Percentiles rank a stretch among this genome's conserved stretches.
Conservation (phyloP, 2,797 vertebrate genomes). For the Ficedula albicollis region DNA sequence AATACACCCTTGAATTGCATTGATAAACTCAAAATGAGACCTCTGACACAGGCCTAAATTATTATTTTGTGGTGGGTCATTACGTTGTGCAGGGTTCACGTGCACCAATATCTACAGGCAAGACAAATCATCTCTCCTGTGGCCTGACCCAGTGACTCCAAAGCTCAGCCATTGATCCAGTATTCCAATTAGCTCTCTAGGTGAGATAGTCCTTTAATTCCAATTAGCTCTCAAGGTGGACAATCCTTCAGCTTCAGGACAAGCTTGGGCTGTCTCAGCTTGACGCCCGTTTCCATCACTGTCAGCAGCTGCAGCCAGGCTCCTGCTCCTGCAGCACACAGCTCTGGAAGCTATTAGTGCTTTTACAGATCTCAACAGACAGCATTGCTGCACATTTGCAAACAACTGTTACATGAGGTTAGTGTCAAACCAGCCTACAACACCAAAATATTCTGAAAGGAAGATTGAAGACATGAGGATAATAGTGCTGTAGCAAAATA, state of each 20-base stretch:
- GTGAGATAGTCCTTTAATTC: neutral
- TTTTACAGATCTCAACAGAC: constrained; percentile 34
- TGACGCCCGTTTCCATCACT: neutral
- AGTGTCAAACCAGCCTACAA: constrained; percentile 9
- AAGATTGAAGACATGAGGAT: neutral
- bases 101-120: neutral
- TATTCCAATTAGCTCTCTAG: neutral
- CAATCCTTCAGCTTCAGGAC: constrained; percentile 4
- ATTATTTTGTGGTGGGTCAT: neutral
- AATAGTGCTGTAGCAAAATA: neutral
- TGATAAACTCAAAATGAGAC: neutral
- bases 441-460: neutral
- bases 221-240: constrained; percentile 2
- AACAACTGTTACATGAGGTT: constrained; percentile 17
- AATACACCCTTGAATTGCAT: neutral
- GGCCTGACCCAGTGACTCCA: neutral
- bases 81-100: neutral
- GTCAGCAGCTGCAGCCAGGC: constrained; percentile 6
- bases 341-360: constrained; percentile 3
- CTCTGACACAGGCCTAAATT: neutral
- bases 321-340: constrained; percentile 18
- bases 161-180: neutral
- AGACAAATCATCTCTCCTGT: constrained; percentile 13
- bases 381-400: constrained; percentile 46
- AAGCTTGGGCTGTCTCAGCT: neutral